Evolutionary conservation across 2,797 vertebrate genomes (phyloP).

Genomic region (Toxotes lorentzi): DNA sequence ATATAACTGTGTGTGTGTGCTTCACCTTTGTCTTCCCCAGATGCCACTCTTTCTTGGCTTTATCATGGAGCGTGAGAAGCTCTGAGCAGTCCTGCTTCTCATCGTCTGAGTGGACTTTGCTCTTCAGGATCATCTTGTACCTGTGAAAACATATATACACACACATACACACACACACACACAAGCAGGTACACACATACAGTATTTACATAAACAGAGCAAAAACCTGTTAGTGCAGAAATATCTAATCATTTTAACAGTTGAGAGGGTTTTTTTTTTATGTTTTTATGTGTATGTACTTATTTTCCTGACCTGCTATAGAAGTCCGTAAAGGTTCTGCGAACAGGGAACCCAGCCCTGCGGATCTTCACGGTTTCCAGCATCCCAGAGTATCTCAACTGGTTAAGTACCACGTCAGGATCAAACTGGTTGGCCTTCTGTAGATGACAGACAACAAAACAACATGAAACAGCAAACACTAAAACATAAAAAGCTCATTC

Average conservation of each 20-base stretch:
- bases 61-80: slow-evolving; percentile 86
- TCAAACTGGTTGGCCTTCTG: slow-evolving; percentile 89
- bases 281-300: background rate
- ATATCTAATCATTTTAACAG: background rate
- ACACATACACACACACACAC: background rate
- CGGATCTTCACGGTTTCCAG: slow-evolving; percentile 94
- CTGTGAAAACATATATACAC: slow-evolving; percentile 73
- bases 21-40: slow-evolving; percentile 94
- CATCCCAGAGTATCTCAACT: slow-evolving; percentile 94
- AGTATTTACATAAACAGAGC: slow-evolving; percentile 20
- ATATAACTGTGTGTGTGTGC: slow-evolving; percentile 5
- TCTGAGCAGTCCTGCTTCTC: slow-evolving; percentile 83
- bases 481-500: background rate
- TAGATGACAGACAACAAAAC: slow-evolving; percentile 28
- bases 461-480: slow-evolving; percentile 2
- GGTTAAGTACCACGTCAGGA: slow-evolving; percentile 91
- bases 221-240: background rate
- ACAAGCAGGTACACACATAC: background rate
- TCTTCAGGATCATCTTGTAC: slow-evolving; percentile 90
- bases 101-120: slow-evolving; percentile 67
- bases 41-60: slow-evolving; percentile 88
- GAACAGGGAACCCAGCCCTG: slow-evolving; percentile 91
- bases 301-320: slow-evolving; percentile 83
- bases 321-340: slow-evolving; percentile 91
- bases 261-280: background rate